Conservation (phyloP, 2,113 vertebrate species). For the Scatophagus argus region DNA sequence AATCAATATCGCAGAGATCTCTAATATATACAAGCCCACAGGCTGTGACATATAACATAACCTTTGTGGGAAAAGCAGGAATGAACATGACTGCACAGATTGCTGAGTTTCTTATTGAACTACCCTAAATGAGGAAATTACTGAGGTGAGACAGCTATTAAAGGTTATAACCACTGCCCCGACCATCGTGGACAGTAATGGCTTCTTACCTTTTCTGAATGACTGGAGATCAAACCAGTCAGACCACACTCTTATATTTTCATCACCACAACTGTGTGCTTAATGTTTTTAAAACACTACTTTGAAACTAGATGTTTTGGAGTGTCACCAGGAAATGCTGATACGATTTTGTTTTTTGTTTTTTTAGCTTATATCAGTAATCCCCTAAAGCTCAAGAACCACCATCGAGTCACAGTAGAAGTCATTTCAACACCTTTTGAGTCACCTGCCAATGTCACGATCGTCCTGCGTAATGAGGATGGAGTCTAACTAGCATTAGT, state of each 20-base stretch:
- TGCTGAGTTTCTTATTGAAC: slow-evolving; percentile 25
- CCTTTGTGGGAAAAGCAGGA: background rate
- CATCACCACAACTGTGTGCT: background rate
- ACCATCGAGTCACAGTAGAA: background rate
- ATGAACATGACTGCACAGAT: slow-evolving; percentile 16
- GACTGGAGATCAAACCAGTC: slow-evolving; percentile 20
- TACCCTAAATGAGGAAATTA: slow-evolving; percentile 16
- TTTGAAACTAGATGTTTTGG: too few species aligned
- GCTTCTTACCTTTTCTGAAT: background rate
- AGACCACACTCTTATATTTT: background rate
- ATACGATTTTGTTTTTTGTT: too few species aligned
- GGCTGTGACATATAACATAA: slow-evolving; percentile 8
- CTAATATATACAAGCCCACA: slow-evolving; percentile 3
- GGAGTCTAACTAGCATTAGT: background rate
- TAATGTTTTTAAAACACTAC: slow-evolving; percentile 14
- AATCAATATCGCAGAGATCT: slow-evolving; percentile 6
- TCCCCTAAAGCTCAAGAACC: background rate
- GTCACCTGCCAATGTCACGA: background rate
- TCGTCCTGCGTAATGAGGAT: background rate
- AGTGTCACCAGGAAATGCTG: background rate
- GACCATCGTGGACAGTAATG: slow-evolving; percentile 16
- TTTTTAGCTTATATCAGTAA: background rate
- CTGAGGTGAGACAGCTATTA: slow-evolving; percentile 1
- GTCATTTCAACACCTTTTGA: too few species aligned
- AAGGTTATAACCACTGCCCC: slow-evolving; percentile 2